phyloP scores from a whole-genome alignment of 2,888 invertebrate genomes.

The Meiosimyza platycephala region DNA sequence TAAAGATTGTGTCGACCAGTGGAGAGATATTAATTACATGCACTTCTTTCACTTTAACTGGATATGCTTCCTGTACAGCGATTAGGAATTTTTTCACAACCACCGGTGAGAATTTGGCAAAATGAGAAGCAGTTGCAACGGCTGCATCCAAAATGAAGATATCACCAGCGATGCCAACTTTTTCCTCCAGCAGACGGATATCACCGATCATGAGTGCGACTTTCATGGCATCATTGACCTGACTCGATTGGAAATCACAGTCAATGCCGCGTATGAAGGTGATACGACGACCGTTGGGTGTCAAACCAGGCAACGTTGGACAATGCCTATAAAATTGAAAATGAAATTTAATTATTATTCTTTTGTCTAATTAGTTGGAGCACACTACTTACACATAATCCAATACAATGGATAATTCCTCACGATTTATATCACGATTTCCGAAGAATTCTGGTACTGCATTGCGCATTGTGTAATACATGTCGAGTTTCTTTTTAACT shows the following conservation, averaged over 20 bases:
- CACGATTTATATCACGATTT: conserved; percentile 79
- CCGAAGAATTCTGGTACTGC: conserved; percentile 86
- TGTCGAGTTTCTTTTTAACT: conserved; percentile 85
- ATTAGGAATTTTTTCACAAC: conserved; percentile 87
- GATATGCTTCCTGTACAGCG: conserved; percentile 89
- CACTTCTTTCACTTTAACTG: conserved; percentile 87
- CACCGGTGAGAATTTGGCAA: conserved; percentile 85
- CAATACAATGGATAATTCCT: conserved; percentile 78
- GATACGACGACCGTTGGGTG: conserved; percentile 82
- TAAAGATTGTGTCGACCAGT: conserved; percentile 84
- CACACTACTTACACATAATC: conserved; percentile 74
- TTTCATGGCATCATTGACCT: conserved; percentile 83
- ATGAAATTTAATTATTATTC: neutral
- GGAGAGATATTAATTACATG: conserved; percentile 88
- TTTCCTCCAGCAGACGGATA: conserved; percentile 80
- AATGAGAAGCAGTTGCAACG: conserved; percentile 82
- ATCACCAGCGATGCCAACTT: conserved; percentile 85
- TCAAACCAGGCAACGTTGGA: conserved; percentile 84
- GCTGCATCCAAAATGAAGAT: conserved; percentile 84
- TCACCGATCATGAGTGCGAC: conserved; percentile 87
- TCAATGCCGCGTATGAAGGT: conserved; percentile 79
- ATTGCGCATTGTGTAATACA: conserved; percentile 88
- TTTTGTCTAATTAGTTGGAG: neutral
- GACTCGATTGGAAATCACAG: conserved; percentile 77
- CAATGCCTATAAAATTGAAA: conserved; percentile 71